Percentiles rank a stretch among this genome's conserved stretches.
phyloP scores from a whole-genome alignment of 2,113 vertebrate species.

The Pontoporia blainvillei region DNA sequence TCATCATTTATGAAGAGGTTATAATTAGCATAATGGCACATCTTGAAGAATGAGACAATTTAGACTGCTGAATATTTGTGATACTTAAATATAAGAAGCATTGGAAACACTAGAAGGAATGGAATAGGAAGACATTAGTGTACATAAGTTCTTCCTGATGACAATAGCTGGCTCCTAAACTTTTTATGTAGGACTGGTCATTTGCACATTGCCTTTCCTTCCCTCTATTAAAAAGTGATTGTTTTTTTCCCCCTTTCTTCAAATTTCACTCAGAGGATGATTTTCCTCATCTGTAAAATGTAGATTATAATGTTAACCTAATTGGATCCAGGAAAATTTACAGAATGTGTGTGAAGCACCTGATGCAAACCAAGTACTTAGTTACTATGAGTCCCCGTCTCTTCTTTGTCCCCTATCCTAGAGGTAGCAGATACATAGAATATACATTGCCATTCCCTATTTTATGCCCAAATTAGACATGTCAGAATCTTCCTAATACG shows the following conservation, averaged over 20 bases:
- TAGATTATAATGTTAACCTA: background rate
- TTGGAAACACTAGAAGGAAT: background rate
- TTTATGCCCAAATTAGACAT: background rate
- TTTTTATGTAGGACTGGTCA: background rate
- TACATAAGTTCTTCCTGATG: background rate
- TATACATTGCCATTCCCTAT: background rate
- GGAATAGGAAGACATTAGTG: background rate
- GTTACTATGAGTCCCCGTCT: background rate
- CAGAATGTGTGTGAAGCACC: background rate
- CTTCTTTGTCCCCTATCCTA: background rate
- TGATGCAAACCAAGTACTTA: background rate
- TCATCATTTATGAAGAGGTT: conserved; percentile 1
- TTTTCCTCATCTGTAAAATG: background rate
- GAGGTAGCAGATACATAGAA: background rate
- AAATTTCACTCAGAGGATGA: background rate
- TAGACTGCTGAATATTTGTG: background rate
- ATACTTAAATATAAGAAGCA: background rate
- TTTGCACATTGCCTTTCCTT: background rate
- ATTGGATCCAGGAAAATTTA: background rate
- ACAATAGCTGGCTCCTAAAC: background rate
- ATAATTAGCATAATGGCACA: background rate
- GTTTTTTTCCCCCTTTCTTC: background rate
- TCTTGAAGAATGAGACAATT: conserved; percentile 24
- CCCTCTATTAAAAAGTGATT: background rate
- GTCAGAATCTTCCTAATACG: background rate